phyloP scores from a whole-genome alignment of 2,888 invertebrate species.

The Brachyptera putata region DNA sequence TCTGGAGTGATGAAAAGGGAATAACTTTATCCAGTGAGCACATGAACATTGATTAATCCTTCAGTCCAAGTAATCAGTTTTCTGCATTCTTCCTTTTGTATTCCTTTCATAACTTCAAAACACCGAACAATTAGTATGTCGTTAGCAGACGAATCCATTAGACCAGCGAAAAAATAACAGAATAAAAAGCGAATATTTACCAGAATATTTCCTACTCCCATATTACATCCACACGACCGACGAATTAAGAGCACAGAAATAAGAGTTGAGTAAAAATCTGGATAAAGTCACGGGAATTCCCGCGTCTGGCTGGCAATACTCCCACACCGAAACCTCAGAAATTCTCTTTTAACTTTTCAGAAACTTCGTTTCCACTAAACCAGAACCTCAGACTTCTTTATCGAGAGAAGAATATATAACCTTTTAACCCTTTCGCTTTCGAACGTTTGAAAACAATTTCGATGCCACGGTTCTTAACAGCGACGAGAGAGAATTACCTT shows the following conservation, averaged over 20 bases:
- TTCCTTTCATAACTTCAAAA: too few relatives aligned
- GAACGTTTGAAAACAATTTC: constrained; percentile 8
- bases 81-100: too few relatives aligned
- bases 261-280: not conserved
- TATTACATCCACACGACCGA: not conserved
- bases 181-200: not conserved
- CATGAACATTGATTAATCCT: too few relatives aligned
- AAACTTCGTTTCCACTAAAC: not conserved
- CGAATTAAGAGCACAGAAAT: not conserved
- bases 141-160: too few relatives aligned
- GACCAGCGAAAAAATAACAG: too few relatives aligned
- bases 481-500: not conserved
- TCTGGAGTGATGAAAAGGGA: too few relatives aligned
- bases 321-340: not conserved
- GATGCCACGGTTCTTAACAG: not conserved
- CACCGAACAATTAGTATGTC: too few relatives aligned
- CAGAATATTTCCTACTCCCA: not conserved
- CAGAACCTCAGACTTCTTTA: not conserved
- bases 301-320: constrained; percentile 1
- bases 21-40: too few relatives aligned
- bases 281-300: not conserved
- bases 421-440: not conserved
- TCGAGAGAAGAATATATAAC: not conserved
- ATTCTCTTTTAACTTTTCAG: not conserved
- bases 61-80: too few relatives aligned